Conservation (phyloP, 2,888 invertebrate genomes). For the Dendrolimus houi region DNA sequence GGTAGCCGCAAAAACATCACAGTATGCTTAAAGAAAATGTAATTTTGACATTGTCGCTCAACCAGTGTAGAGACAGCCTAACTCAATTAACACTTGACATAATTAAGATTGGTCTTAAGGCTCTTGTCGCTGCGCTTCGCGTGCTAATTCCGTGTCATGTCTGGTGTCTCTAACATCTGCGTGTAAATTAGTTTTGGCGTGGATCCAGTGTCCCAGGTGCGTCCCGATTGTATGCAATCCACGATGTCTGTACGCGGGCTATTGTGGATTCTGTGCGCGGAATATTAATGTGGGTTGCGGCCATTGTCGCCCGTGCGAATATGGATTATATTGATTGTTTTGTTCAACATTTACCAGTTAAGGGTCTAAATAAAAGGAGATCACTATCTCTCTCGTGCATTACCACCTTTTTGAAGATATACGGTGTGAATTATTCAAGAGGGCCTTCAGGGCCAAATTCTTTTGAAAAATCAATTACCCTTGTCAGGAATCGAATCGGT, state of each 20-base stretch:
- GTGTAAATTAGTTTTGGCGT: constrained; percentile 8
- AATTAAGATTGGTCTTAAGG: too few relatives aligned
- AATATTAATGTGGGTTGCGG: neutral
- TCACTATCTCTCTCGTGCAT: neutral
- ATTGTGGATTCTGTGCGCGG: neutral
- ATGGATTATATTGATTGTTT: neutral
- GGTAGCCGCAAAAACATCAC: too few relatives aligned
- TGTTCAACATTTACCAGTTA: neutral
- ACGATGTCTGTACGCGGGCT: neutral
- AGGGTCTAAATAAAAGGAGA: neutral
- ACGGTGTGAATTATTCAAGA: too few relatives aligned
- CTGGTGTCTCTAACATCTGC: neutral
- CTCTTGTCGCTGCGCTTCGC: too few relatives aligned
- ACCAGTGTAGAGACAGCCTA: too few relatives aligned
- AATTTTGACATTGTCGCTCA: too few relatives aligned
- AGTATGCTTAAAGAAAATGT: too few relatives aligned
- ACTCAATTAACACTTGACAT: too few relatives aligned
- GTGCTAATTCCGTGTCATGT: neutral
- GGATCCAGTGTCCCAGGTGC: constrained; percentile 11
- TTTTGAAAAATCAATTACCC: too few relatives aligned
- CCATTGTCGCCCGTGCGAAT: neutral
- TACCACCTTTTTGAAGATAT: too few relatives aligned
- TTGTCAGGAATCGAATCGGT: too few relatives aligned
- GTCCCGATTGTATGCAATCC: constrained; percentile 5
- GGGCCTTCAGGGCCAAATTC: too few relatives aligned